Conservation (phyloP, 2,797 vertebrate species). For the Lacerta viridis region DNA sequence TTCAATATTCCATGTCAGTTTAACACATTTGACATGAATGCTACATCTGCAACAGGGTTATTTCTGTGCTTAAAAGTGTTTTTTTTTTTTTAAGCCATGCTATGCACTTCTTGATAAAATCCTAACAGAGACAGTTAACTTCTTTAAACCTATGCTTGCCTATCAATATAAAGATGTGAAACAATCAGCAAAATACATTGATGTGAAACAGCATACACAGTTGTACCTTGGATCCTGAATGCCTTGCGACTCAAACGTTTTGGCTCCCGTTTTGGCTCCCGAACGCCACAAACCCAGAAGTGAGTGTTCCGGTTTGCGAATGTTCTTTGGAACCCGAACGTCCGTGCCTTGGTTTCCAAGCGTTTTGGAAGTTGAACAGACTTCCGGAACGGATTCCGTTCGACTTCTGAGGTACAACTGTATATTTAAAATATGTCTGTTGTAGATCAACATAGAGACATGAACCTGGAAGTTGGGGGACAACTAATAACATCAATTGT, state of each 20-base stretch:
- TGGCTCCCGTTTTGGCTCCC: too few relatives aligned
- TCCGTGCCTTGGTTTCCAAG: too few relatives aligned
- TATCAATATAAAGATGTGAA: neutral
- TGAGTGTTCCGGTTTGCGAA: too few relatives aligned
- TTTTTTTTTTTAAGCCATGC: neutral
- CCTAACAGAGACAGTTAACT: neutral
- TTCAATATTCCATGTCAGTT: constrained; percentile 5
- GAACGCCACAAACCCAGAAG: too few relatives aligned
- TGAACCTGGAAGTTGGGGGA: neutral
- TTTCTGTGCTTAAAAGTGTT: constrained; percentile 13
- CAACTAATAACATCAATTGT: neutral
- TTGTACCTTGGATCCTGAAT: too few relatives aligned
- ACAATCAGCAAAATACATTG: neutral
- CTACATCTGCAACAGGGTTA: neutral
- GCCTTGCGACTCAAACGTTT: too few relatives aligned
- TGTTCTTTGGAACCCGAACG: too few relatives aligned
- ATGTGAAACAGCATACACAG: neutral
- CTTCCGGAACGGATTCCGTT: too few relatives aligned
- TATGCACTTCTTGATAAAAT: neutral
- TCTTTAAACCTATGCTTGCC: neutral
- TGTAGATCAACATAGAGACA: neutral
- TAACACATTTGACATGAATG: constrained; percentile 61
- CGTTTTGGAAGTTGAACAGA: too few relatives aligned
- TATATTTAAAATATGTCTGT: neutral
- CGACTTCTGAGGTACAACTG: too few relatives aligned